phyloP scores from a whole-genome alignment of 2,888 invertebrate genomes.

The Heteromyza rotundicornis region DNA sequence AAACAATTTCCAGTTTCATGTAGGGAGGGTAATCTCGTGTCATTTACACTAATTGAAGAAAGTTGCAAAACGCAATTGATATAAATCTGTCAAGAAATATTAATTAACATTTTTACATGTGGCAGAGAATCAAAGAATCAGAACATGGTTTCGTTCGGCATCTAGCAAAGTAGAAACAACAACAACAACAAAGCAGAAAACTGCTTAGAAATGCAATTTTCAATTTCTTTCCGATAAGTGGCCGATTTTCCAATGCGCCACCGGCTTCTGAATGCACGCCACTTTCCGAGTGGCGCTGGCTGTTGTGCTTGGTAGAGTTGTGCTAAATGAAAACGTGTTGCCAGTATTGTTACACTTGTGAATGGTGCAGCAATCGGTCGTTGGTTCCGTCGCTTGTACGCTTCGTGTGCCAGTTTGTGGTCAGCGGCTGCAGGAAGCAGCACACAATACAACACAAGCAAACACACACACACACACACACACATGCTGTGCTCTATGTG shows the following conservation, averaged over 20 bases:
- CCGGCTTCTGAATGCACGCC: not conserved
- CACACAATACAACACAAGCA: slow-evolving; percentile 1
- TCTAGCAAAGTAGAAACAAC: too few relatives aligned
- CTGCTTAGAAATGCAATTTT: too few relatives aligned
- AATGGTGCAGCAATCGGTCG: not conserved
- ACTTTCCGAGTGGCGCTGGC: not conserved
- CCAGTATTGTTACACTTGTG: slow-evolving; percentile 12
- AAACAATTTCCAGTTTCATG: not conserved
- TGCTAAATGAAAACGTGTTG: slow-evolving; percentile 52
- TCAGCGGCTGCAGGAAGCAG: slow-evolving; percentile 10
- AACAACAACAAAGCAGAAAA: too few relatives aligned
- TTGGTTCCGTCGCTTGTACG: not conserved
- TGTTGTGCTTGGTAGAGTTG: slow-evolving; percentile 25
- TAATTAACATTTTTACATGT: too few relatives aligned
- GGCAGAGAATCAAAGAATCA: too few relatives aligned
- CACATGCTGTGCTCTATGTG: slow-evolving; percentile 28
- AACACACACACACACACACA: slow-evolving; percentile 11
- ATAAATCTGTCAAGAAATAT: too few relatives aligned
- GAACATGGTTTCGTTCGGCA: too few relatives aligned
- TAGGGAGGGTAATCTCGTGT: too few relatives aligned
- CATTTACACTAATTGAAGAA: too few relatives aligned
- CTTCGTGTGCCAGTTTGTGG: slow-evolving; percentile 15
- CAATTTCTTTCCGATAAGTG: too few relatives aligned
- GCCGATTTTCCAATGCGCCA: not conserved
- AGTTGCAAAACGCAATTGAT: too few relatives aligned